These are phyloP conservation scores for Euproctis similis DNA, from an alignment of 2,888 invertebrate genomes.

Conservation along the genomic window DNA sequence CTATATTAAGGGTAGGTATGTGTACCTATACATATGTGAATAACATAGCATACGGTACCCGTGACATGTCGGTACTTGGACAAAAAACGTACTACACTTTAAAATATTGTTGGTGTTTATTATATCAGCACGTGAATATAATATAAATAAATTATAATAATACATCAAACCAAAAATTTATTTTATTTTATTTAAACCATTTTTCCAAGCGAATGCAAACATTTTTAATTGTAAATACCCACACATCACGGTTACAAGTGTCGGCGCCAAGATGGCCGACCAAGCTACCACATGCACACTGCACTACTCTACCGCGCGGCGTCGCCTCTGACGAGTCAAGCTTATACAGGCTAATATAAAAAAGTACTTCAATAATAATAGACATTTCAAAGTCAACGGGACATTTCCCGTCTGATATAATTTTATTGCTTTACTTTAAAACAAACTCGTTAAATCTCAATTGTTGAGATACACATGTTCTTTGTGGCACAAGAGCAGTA, in stretches of 20 bases:
- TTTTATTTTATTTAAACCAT: too few species aligned
- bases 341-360: constrained; percentile 21
- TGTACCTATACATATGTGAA: constrained; percentile 60
- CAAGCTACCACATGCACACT: constrained; percentile 67
- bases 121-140: too few species aligned
- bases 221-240: constrained; percentile 17
- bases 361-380: constrained; percentile 30
- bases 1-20: constrained; percentile 54
- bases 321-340: constrained; percentile 35
- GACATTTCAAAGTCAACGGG: constrained; percentile 10
- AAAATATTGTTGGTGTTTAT: too few species aligned
- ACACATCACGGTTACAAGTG: constrained; percentile 49
- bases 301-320: constrained; percentile 48
- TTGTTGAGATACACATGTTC: too few species aligned
- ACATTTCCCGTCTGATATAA: constrained; percentile 5
- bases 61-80: constrained; percentile 35
- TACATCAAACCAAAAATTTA: too few species aligned
- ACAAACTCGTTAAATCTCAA: too few species aligned
- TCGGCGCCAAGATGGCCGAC: constrained; percentile 53
- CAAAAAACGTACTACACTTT: too few species aligned
- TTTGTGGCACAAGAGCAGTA: too few species aligned
- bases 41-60: constrained; percentile 57
- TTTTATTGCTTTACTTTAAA: constrained; percentile 8
- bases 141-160: too few species aligned
- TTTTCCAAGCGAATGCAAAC: too few species aligned